Percentiles rank a stretch among this genome's conserved stretches.
These are phyloP conservation scores for Arbacia lixula DNA, from an alignment of 53 echinoderm and acorn worm species.

Conservation along the genomic window DNA sequence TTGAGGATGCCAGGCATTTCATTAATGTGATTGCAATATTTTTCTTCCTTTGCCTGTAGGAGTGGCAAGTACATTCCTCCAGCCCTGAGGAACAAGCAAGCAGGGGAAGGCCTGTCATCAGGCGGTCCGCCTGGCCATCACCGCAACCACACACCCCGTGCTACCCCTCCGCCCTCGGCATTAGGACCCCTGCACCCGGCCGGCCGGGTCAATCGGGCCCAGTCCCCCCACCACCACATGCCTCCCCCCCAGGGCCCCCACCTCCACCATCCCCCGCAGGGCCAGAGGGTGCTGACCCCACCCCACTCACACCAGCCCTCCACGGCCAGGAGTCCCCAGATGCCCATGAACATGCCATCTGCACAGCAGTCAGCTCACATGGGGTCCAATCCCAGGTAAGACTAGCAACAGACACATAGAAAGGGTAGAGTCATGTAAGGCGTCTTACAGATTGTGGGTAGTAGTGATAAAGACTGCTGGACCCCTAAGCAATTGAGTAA, in stretches of 20 bases:
- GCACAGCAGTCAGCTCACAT: conserved; percentile 18
- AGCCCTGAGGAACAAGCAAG: conserved; percentile 59
- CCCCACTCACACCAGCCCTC: conserved; percentile 36
- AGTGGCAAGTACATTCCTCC: conserved; percentile 83
- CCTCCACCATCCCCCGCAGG: conserved; percentile 52
- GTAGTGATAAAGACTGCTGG: background rate
- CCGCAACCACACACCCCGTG: conserved; percentile 36
- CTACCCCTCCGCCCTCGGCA: conserved; percentile 50
- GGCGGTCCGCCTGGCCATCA: conserved; percentile 1
- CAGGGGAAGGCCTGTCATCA: conserved; percentile 22
- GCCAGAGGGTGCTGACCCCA: conserved; percentile 20
- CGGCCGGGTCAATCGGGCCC: conserved; percentile 35
- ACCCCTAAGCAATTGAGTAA: background rate
- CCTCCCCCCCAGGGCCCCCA: conserved; percentile 55
- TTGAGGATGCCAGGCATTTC: too few species aligned
- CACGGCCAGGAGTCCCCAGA: conserved; percentile 24
- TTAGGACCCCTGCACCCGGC: conserved; percentile 36
- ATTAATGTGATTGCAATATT: background rate
- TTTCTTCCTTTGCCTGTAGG: background rate
- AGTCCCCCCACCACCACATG: conserved; percentile 47
- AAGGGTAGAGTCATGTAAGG: background rate
- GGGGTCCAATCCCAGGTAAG: conserved; percentile 30
- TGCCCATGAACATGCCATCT: conserved; percentile 6
- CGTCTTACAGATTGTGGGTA: background rate
- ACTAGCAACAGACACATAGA: too few species aligned